Percentiles rank a stretch among this genome's conserved stretches.
These are phyloP conservation scores for Nibea albiflora DNA, from an alignment of 2,113 vertebrate genomes.

Conservation along the genomic window DNA sequence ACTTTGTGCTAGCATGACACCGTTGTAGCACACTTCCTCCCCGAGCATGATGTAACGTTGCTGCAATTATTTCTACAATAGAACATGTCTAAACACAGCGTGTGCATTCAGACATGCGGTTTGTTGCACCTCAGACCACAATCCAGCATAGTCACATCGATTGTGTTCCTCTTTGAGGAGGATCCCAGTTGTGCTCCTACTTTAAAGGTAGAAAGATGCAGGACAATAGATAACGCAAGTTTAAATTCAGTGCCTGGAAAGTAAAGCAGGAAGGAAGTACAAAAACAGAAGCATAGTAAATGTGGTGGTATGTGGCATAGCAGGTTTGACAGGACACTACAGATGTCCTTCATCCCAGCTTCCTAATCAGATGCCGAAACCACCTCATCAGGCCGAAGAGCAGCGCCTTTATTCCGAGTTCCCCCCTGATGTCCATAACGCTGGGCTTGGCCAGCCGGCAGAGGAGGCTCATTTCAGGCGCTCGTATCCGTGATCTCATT, in stretches of 20 bases:
- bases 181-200: neutral
- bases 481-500: no score
- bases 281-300: neutral
- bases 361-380: no score
- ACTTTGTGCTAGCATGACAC: neutral
- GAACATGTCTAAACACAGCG: neutral
- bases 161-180: neutral
- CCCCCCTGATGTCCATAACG: no score
- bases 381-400: no score
- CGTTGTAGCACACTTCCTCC: neutral
- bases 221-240: neutral
- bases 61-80: slow-evolving; percentile 5
- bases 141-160: neutral
- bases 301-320: no score
- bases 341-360: no score
- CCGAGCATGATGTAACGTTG: neutral
- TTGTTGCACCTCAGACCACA: slow-evolving; percentile 20
- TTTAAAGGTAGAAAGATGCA: neutral
- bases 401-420: no score
- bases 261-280: neutral
- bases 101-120: neutral
- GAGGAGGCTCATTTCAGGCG: no score
- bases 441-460: no score
- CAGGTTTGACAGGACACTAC: no score
- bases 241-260: neutral